Conservation (phyloP, 2,113 vertebrate species). For the Larimichthys polyactis region DNA sequence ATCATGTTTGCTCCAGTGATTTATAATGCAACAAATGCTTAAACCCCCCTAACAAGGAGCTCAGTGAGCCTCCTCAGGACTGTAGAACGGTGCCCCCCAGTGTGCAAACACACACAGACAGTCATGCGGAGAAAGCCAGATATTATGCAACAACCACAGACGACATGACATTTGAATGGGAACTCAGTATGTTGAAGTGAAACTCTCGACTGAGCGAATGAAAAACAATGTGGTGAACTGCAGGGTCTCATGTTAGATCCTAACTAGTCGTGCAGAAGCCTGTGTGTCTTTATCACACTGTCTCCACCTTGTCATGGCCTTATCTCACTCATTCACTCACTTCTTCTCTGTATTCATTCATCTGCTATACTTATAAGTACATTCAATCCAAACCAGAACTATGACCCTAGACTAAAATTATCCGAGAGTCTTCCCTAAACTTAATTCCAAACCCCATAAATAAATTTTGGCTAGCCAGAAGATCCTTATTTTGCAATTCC, state of each 20-base stretch:
- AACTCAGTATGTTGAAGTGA: slow-evolving; percentile 45
- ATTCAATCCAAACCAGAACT: background rate
- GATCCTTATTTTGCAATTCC: background rate
- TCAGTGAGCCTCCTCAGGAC: slow-evolving; percentile 19
- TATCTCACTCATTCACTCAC: background rate
- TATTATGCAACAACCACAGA: slow-evolving; percentile 61
- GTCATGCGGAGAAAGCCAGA: background rate
- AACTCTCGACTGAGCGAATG: slow-evolving; percentile 7
- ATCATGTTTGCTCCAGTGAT: background rate
- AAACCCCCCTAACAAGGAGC: background rate
- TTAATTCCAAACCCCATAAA: background rate
- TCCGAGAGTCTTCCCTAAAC: background rate
- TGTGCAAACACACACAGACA: slow-evolving; percentile 40
- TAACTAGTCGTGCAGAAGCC: too few relatives aligned
- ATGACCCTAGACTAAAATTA: slow-evolving; percentile 5
- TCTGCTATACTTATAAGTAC: background rate
- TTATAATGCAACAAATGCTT: background rate
- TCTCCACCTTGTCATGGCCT: background rate
- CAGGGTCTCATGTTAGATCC: background rate
- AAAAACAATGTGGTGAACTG: slow-evolving; percentile 18
- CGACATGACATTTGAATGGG: slow-evolving; percentile 23
- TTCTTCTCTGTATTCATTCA: background rate
- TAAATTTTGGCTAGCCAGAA: background rate
- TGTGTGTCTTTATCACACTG: background rate
- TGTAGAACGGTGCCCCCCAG: slow-evolving; percentile 68